Base-by-base conservation (phyloP, 2,888 invertebrate genomes). In the Mesorhabditis spiculigera region DNA sequence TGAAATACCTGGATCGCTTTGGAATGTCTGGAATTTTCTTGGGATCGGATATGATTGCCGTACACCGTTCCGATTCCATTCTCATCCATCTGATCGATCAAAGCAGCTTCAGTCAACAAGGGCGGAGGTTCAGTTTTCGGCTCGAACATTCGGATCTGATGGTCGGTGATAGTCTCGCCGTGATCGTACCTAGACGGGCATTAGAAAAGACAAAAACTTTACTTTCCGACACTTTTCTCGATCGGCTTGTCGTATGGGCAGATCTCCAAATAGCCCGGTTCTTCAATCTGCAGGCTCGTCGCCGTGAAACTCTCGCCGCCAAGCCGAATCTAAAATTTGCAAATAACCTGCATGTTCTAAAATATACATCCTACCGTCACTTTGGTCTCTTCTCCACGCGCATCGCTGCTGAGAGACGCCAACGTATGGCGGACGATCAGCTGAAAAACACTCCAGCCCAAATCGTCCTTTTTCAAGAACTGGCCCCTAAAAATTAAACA, bases 41-140 rank as follows among this genome's bases (percentile, higher is more conserved):
- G n/a, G n/a, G n/a, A n/a, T n/a, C n/a, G n/a, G n/a, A 98, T 98
- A 88, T 99, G 98, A 0, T 98, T 98, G 0, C 98, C 98, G 88
- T 99, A n/a, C n/a, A n/a, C 98, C 0, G 98, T 98, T 4, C 92
- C 92, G 90, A 83, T 73, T 4, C 85, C 98, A 87, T 96, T 94
- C 87, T 96, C 97, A 86, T 99, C 98, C 98, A 99, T 99, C 5
- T 99, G 88, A 0, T 93, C 91, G 82, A 99, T 99, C 63, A 98
- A 90, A 88, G 99, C 98, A 0, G 98, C 95, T 81, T 98, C 98
- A 0, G 95, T 96, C 67, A 98, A 89, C 45, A 97, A 89, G 74
- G 91, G 91, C 0, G 98, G 98, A 0, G 97, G 72, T 63, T 77
- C 73, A 42, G 77, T 79, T 28, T 68, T 70, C 70, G 78, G 77